Evolutionary conservation across 2,113 vertebrate genomes (phyloP), one percentile per base, ranked within the genome.

Genomic region (Melanotaenia duboulayi): DNA sequence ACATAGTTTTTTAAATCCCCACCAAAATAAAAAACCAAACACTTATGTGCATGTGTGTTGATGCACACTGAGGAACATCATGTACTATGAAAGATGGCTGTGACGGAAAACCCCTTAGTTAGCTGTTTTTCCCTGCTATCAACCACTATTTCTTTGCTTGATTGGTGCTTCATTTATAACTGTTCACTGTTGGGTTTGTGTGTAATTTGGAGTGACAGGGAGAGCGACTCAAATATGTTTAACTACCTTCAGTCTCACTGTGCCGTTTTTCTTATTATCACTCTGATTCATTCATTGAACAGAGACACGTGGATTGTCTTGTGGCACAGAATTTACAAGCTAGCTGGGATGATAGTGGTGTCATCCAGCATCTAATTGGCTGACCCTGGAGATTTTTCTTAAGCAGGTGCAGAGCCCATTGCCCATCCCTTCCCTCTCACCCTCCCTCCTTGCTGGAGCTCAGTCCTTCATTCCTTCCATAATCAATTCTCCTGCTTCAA

Each of bases 361-460:
- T 90, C 82, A 80, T 77, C 76, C 57, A 68, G 58, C 50, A 54
- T 82, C 67, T 91, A 91, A 92, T 87, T 90, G 89, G 80, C 88
- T 83, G 87, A 92, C 88, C 87, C 84, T 32, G 59, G 81, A 85
- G 84, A 82, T 83, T 81, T 78, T 70, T 84, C 67, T 61, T 46
- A 5, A 64, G 67, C 72, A 81, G 77, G 78, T 79, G 67, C 75
- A 68, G 73, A 75, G 80, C 64, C 74, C 64, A 78, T 71, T 80
- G 56, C 71, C 78, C 72, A 52, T 48, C 74, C 68, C 54, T 78
- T 71, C 71, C 61, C 65, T 58, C 50, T 35, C 52, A 71, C 61
- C 28, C 24, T 67, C 50, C 67, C 37, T 58, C 23, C 71, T 32
- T 55, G 57, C 59, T 32, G 48, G 32, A 74, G 57, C 62, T 68